phyloP scores from a whole-genome alignment of 2,797 vertebrate species.

The Sebastes paucispinis region DNA sequence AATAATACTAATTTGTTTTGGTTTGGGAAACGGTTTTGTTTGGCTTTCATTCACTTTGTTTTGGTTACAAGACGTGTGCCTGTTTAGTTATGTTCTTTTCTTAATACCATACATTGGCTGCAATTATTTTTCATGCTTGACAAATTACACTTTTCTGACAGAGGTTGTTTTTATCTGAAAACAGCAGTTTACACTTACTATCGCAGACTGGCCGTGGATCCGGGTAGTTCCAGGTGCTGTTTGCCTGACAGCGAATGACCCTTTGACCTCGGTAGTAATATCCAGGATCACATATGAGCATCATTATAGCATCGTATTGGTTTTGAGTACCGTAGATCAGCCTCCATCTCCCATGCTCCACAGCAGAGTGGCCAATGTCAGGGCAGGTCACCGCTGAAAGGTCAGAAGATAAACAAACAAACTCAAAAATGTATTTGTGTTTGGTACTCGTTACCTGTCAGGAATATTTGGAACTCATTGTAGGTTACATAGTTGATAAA shows the following conservation, averaged over 20 bases:
- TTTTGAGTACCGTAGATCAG: conserved; percentile 95
- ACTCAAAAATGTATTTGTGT: not conserved
- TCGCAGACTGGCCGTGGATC: conserved; percentile 89
- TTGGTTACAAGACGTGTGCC: not conserved
- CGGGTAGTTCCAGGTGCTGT: conserved; percentile 92
- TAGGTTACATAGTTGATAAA: not conserved
- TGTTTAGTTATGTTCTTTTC: not conserved
- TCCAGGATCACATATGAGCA: conserved; percentile 96
- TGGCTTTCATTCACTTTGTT: conserved; percentile 16
- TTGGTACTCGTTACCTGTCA: not conserved
- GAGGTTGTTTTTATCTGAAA: not conserved
- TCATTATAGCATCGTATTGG: conserved; percentile 94
- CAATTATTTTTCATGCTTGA: conserved; percentile 12
- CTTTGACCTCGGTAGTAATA: conserved; percentile 95
- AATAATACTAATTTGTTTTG: not conserved
- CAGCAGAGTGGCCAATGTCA: conserved; percentile 88
- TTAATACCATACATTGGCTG: not conserved
- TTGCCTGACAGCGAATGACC: conserved; percentile 92
- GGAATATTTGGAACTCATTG: not conserved
- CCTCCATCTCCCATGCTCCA: conserved; percentile 95
- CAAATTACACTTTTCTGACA: not conserved
- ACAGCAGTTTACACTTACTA: conserved; percentile 82
- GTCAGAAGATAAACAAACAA: conserved; percentile 9
- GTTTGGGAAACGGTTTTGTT: conserved; percentile 4
- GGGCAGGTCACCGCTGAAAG: conserved; percentile 90